phyloP scores from a whole-genome alignment of 2,113 vertebrate species.

The Antigone vipio region DNA sequence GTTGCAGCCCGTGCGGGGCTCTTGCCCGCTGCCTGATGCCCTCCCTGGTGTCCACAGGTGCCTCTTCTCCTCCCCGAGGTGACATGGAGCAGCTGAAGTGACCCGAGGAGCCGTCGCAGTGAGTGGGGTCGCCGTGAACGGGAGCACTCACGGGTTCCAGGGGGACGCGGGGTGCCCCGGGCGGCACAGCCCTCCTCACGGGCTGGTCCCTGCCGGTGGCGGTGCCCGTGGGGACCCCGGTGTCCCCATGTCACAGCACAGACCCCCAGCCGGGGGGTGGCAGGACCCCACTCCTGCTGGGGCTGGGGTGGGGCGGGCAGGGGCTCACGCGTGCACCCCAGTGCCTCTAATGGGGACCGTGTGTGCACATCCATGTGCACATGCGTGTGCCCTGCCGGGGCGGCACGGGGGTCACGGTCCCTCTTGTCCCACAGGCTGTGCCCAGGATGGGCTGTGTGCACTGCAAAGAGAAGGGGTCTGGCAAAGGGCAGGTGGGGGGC shows the following conservation, averaged over 20 bases:
- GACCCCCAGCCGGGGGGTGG: not conserved
- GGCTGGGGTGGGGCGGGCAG: not conserved
- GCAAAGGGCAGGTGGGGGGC: conserved; percentile 4
- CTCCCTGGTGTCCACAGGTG: not conserved
- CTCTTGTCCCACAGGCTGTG: not conserved
- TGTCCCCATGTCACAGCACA: not conserved
- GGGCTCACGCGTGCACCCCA: not conserved
- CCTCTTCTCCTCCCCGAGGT: not conserved
- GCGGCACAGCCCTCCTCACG: not conserved
- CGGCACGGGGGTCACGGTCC: rapidly evolving
- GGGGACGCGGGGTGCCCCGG: rapidly evolving
- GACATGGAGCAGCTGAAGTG: conserved; percentile 58
- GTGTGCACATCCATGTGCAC: rapidly evolving
- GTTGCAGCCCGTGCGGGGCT: too few species aligned
- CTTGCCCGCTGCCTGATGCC: rapidly evolving
- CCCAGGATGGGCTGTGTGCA: conserved; percentile 56
- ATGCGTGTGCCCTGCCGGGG: not conserved
- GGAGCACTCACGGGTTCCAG: not conserved
- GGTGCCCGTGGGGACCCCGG: rapidly evolving
- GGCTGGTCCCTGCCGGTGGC: not conserved
- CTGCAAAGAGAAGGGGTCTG: conserved; percentile 38
- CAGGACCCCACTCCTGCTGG: not conserved
- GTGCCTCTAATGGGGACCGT: not conserved
- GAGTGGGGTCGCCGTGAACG: not conserved
- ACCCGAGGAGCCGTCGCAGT: not conserved